A percentile compares a stretch with the other conserved stretches of the same genome.
phyloP scores from a whole-genome alignment of 2,113 vertebrate genomes.

The Dermatemys mawii region DNA sequence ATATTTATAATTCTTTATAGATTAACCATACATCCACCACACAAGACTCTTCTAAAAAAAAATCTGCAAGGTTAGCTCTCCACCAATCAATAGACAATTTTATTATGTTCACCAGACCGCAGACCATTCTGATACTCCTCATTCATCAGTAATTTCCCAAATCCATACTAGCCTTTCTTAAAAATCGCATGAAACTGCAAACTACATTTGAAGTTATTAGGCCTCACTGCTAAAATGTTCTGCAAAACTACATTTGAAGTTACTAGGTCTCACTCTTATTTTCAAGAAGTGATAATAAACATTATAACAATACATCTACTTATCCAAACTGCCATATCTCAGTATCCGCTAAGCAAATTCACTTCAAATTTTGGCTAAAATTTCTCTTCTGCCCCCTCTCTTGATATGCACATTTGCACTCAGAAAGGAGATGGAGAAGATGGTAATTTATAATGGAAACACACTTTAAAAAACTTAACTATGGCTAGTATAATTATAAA shows the following conservation, averaged over 20 bases:
- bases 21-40: too few species aligned
- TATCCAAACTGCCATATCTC: background rate
- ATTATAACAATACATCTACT: background rate
- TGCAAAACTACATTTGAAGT: too few species aligned
- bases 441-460: background rate
- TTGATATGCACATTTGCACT: background rate
- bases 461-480: rapidly evolving
- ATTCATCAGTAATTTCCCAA: background rate
- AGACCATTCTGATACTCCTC: background rate
- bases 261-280: background rate
- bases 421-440: background rate
- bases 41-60: too few species aligned
- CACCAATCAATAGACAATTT: background rate
- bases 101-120: background rate
- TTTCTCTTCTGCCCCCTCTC: background rate
- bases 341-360: background rate
- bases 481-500: background rate
- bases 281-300: background rate
- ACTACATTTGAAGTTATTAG: background rate
- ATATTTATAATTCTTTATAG: too few species aligned
- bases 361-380: background rate
- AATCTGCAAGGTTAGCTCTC: background rate
- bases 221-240: too few species aligned
- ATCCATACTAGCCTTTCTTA: background rate
- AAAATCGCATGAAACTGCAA: background rate